Conservation (phyloP, 2,888 invertebrate species). For the Stegana nigrithorax region DNA sequence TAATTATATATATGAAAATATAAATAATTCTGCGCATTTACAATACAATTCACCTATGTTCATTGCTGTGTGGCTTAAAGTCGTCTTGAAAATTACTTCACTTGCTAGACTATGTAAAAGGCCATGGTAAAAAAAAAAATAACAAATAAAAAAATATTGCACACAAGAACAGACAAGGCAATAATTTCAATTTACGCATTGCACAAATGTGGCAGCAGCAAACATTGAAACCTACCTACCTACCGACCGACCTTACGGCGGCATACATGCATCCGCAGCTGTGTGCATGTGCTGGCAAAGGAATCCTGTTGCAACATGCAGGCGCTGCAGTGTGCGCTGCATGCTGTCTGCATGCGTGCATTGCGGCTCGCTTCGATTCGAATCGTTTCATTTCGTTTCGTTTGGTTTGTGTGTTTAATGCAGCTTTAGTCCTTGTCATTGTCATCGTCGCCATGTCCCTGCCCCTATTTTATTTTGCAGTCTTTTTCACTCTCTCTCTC, state of each 20-base stretch:
- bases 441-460: background rate
- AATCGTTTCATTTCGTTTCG: no score
- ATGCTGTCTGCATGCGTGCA: background rate
- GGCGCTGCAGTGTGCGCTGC: background rate
- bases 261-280: conserved; percentile 28
- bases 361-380: no score
- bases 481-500: background rate
- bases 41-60: no score
- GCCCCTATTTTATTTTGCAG: background rate
- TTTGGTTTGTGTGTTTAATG: background rate
- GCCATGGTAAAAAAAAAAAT: conserved; percentile 4
- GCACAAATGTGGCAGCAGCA: conserved; percentile 49
- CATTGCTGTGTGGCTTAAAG: no score
- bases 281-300: no score
- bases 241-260: conserved; percentile 22
- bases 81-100: no score
- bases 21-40: no score
- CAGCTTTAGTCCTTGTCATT: conserved; percentile 5
- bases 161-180: conserved; percentile 26
- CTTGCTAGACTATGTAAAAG: no score
- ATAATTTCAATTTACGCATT: conserved; percentile 54
- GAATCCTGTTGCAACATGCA: no score
- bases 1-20: no score
- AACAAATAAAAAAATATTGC: background rate
- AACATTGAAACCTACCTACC: no score